Evolutionary conservation across 2,888 invertebrate species (phyloP), one percentile per base, ranked within the genome.

Genomic region (Spicauda simplicius): DNA sequence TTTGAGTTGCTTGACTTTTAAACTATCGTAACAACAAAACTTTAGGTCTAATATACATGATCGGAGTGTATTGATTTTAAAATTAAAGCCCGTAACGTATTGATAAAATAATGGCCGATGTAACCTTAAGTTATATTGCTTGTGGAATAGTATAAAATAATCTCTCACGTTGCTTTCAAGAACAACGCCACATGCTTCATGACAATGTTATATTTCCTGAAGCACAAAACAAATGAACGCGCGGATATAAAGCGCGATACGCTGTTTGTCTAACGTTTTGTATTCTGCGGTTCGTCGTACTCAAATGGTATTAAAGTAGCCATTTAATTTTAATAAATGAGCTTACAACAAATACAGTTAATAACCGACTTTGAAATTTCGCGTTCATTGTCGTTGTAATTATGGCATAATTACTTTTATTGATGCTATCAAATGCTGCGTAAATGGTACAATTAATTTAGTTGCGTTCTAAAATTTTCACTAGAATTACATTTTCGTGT

Each of bases 391-490:
- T 73, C 69, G 72, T 74, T 73, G 78, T 77, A 80, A 81, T 81
- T 77, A 76, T 75, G 71, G 72, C 64, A 73, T 79, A 77, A 80
- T 82, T 80, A 79, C 77, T 79, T 81, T 81, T 81, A 84, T 79
- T 79, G 77, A 74, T 68, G 77, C 81, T 77, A 80, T 78, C 76
- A 80, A 78, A 76, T 75, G 73, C 74, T 74, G 80, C 83, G 82
- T 81, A 82, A 79, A 79, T 68, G 77, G 77, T 74, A 77, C 79
- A 81, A 84, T 85, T 80, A 81, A 83, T 84, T 83, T 83, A 77
- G 82, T 83, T 80, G 80, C 78, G 78, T 82, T 76, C 82, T 80
- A 77, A 83, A 85, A 85, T 85, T 84, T 85, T 81, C 77, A 82
- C 78, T 80, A 81, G 80, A 80, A 76, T 74, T 71, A 73, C 72